A percentile compares a stretch with the other conserved stretches of the same genome.
phyloP scores from a whole-genome alignment of 2,797 vertebrate species.

The Anas acuta region DNA sequence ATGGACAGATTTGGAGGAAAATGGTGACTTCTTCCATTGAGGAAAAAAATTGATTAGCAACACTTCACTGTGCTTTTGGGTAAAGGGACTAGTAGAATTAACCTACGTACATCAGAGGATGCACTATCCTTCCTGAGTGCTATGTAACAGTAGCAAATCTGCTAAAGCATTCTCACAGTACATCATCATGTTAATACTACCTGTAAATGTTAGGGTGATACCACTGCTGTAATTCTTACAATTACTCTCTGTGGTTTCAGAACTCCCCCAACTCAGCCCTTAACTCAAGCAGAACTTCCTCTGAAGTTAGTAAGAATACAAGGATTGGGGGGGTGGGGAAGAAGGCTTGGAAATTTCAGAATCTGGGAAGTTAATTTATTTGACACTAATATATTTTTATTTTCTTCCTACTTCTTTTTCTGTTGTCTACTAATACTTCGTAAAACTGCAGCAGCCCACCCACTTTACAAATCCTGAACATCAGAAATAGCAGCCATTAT shows the following conservation, averaged over 20 bases:
- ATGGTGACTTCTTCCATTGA: neutral
- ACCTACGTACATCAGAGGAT: neutral
- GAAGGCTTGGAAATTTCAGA: neutral
- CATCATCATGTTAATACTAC: neutral
- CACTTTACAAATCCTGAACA: neutral
- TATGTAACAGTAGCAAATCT: neutral
- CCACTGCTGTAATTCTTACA: neutral
- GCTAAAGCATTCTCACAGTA: neutral
- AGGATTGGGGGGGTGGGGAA: rapidly evolving
- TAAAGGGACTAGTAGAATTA: neutral
- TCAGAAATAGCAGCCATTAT: neutral
- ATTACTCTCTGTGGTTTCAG: neutral
- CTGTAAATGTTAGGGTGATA: constrained; percentile 25
- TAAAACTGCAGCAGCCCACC: neutral
- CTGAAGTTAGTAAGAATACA: neutral
- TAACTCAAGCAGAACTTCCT: neutral
- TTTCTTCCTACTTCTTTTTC: neutral
- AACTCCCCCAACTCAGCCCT: neutral
- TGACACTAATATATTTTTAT: neutral
- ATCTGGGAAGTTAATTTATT: neutral
- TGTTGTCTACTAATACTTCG: neutral
- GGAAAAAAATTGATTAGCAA: neutral
- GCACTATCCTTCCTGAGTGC: neutral
- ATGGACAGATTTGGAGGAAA: neutral
- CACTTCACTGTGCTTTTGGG: neutral